phyloP scores from a whole-genome alignment of 2,113 vertebrate genomes.

The Ancistrus triradiatus region DNA sequence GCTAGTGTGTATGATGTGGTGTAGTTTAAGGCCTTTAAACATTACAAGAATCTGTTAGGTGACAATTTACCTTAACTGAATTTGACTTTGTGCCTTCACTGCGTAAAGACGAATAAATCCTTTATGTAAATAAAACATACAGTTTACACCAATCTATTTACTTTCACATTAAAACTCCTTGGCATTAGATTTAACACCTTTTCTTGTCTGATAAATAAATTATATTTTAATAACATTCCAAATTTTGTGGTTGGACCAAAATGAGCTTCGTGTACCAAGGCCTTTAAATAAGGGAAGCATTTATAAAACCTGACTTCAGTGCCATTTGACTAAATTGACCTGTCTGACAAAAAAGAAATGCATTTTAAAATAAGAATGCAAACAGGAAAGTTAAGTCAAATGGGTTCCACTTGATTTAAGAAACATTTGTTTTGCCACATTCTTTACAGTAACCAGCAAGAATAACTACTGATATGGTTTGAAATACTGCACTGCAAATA shows the following conservation, averaged over 20 bases:
- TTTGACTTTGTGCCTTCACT: too few relatives aligned
- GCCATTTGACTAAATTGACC: conserved; percentile 16
- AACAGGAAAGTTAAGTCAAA: conserved; percentile 13
- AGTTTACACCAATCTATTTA: too few relatives aligned
- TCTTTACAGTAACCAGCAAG: conserved; percentile 5
- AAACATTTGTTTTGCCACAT: conserved; percentile 7
- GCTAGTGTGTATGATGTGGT: conserved; percentile 42
- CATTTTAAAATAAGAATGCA: conserved; percentile 22
- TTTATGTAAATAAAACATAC: too few relatives aligned
- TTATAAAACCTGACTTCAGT: conserved; percentile 20
- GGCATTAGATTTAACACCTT: neutral
- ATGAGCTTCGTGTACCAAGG: neutral
- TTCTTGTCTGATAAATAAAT: too few relatives aligned
- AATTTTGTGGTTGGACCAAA: neutral
- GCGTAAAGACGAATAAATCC: too few relatives aligned
- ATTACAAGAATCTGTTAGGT: neutral
- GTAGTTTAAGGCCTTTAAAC: conserved; percentile 27
- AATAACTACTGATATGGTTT: conserved; percentile 27
- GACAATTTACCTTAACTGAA: neutral
- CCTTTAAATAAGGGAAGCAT: conserved; percentile 12
- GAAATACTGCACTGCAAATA: conserved; percentile 43
- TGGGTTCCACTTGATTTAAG: neutral
- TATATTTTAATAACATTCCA: neutral
- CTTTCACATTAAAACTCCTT: neutral
- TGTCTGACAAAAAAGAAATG: conserved; percentile 25